Base-by-base conservation (phyloP, 2,113 vertebrate genomes). In the Hemiscyllium ocellatum region DNA sequence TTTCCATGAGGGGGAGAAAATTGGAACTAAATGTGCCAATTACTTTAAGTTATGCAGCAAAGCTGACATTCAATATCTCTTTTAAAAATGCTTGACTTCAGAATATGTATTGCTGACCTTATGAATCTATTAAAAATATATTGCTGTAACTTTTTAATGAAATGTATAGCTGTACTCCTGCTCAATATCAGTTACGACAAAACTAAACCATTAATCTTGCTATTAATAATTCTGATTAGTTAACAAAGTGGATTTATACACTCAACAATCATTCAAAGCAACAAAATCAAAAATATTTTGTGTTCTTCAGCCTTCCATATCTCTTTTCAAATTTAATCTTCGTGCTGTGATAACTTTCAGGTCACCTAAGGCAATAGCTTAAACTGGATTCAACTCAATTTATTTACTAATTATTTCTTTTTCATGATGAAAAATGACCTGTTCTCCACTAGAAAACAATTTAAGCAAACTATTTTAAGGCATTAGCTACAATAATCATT, bases 291-390 rank as follows among this genome's bases (percentile, higher is more conserved):
- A 61, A 52, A 24, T 61, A 26, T 90, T 61, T 42, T 33, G 52
- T 90, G 26, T 90, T 90, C 87, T 19, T 83, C 37, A 17, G 87
- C 26, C 24, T 90, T 61, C 87, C 52, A 20, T 13, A 90, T 61
- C 42, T 4, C 52, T 26, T 61, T 61, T 90, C 87, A 90, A 61
- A 90, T 90, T 13, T 90, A 90, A 26, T 26, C 87, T 65, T 61
- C 87, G 61, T 90, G 87, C 52, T 90, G 26, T 90, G 52, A 61
- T 90, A 90, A 90, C 52, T 52, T 90, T 90, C 87, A 90, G 52
- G 61, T 90, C 52, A 52, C 87, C 52, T 61, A 8, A 65, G 87
- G 87, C 87, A 90, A 90, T 26, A 90, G 50, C 56, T 65, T 56
- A 89, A 89, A 89, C 50, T 33, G 50, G 86, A 61, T 89, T 90